Conservation (phyloP, 2,888 invertebrate species). For the Caradrina clavipalpis region DNA sequence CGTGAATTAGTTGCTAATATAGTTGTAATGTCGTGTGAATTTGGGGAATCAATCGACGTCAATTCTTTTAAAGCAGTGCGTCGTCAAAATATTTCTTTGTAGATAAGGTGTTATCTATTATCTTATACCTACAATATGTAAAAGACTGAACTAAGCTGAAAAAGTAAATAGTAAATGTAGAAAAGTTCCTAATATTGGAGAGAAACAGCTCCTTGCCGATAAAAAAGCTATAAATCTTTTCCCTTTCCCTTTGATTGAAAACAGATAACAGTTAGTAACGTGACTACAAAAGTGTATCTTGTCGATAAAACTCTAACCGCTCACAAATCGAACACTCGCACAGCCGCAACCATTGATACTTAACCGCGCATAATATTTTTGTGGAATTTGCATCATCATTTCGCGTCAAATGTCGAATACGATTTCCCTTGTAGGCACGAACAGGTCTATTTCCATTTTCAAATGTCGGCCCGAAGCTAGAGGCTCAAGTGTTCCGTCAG, state of each 20-base stretch:
- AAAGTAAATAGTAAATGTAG: conserved; percentile 35
- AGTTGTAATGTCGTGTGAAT: neutral
- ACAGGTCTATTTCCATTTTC: conserved; percentile 86
- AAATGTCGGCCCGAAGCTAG: conserved; percentile 83
- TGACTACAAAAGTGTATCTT: conserved; percentile 43
- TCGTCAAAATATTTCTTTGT: neutral
- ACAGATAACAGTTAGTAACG: conserved; percentile 55
- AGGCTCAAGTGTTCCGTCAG: conserved; percentile 85
- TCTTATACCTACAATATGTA: neutral
- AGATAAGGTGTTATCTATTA: neutral
- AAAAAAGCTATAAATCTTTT: conserved; percentile 58
- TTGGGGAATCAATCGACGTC: neutral
- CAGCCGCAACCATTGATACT: conserved; percentile 75
- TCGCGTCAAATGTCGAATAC: conserved; percentile 84
- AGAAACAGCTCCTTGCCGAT: conserved; percentile 51
- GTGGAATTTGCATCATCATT: conserved; percentile 83
- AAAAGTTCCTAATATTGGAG: conserved; percentile 37
- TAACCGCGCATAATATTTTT: conserved; percentile 79
- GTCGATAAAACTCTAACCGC: conserved; percentile 49
- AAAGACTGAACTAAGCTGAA: conserved; percentile 7
- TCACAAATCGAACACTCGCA: conserved; percentile 66
- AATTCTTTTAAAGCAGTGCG: neutral
- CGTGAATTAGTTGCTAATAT: neutral
- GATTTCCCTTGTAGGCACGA: conserved; percentile 83
- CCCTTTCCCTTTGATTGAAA: conserved; percentile 53